Conservation (phyloP, 2,797 vertebrate genomes). For the Danio albolineatus region DNA sequence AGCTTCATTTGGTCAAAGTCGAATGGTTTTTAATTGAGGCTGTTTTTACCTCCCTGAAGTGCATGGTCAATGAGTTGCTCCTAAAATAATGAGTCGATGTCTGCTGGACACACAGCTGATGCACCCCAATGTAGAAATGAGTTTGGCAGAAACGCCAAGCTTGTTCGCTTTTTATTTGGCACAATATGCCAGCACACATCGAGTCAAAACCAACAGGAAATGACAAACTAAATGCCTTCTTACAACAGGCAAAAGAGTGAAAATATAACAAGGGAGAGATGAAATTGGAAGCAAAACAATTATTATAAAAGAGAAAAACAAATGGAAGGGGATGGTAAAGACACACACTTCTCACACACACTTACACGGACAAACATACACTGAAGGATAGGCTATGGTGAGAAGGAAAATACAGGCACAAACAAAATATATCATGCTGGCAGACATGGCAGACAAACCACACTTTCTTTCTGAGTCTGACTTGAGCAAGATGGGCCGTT, state of each 20-base stretch:
- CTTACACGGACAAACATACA: conserved; percentile 54
- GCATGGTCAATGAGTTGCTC: conserved; percentile 67
- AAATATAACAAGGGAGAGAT: conserved; percentile 50
- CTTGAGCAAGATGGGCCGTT: conserved; percentile 83
- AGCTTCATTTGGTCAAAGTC: not conserved
- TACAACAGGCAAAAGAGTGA: conserved; percentile 59
- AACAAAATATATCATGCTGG: conserved; percentile 65
- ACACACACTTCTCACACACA: conserved; percentile 46
- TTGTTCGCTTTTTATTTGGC: conserved; percentile 9
- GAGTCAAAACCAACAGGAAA: conserved; percentile 72
- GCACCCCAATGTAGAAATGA: not conserved
- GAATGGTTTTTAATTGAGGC: conserved; percentile 53
- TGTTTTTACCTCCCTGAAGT: conserved; percentile 73
- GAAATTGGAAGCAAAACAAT: conserved; percentile 52
- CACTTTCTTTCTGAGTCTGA: conserved; percentile 89
- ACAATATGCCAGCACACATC: conserved; percentile 71
- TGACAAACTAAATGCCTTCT: conserved; percentile 65
- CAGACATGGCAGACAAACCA: conserved; percentile 79
- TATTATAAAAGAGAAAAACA: conserved; percentile 62
- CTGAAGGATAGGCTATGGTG: conserved; percentile 32
- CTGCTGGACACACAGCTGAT: conserved; percentile 67
- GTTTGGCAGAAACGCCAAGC: conserved; percentile 7
- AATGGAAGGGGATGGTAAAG: conserved; percentile 75
- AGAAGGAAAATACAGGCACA: conserved; percentile 41
- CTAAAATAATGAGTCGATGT: conserved; percentile 75